Evolutionary conservation across 2,113 vertebrate species (phyloP).

Genomic region (Irena cyanogastra): DNA sequence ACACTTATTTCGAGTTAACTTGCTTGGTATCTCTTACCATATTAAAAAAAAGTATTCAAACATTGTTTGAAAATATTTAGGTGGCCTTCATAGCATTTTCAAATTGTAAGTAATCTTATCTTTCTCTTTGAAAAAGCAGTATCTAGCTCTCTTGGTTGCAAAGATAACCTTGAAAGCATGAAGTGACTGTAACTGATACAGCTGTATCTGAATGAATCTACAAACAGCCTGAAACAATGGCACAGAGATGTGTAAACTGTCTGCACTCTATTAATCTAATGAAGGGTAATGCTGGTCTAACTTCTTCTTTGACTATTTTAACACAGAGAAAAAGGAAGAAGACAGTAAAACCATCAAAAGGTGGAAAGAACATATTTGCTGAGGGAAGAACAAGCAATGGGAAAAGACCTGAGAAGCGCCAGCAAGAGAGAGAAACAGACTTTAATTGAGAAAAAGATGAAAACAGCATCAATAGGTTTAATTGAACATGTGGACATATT

Average conservation of each 20-base stretch:
- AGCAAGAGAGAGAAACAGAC: not conserved
- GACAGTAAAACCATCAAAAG: not conserved
- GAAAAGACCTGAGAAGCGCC: not conserved
- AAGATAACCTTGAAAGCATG: not conserved
- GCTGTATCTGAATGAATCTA: not conserved
- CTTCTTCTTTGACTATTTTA: not conserved
- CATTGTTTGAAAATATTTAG: not conserved
- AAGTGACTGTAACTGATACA: not conserved
- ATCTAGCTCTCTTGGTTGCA: not conserved
- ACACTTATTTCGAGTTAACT: accelerated
- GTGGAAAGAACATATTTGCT: not conserved
- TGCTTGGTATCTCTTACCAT: not conserved
- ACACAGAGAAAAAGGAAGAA: not conserved
- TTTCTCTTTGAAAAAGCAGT: not conserved
- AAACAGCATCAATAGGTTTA: not conserved
- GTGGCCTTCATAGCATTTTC: not conserved
- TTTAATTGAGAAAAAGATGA: not conserved
- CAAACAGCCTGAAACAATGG: not conserved
- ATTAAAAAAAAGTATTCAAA: not conserved
- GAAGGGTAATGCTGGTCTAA: not conserved
- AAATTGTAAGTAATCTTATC: not conserved
- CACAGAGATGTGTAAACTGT: not conserved
- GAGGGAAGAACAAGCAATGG: not conserved
- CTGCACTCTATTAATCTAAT: not conserved
- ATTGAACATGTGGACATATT: not conserved